phyloP scores from a whole-genome alignment of 1,140 invertebrate species.

The Bradynema listronoti region DNA sequence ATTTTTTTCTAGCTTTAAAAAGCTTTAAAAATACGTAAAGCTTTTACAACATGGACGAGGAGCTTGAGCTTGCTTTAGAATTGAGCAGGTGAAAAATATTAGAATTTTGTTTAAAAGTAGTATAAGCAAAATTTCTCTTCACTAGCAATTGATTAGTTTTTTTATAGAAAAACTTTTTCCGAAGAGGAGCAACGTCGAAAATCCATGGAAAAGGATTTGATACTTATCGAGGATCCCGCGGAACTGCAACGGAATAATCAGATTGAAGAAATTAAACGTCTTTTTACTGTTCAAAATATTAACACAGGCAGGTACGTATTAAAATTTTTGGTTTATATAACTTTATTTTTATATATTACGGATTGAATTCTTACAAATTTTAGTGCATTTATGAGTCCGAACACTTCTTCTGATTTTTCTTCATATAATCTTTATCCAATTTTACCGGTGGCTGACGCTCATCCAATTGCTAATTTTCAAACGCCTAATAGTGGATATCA shows the following conservation, averaged over 20 bases:
- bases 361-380: neutral
- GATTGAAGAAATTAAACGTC: conserved; percentile 32
- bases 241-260: conserved; percentile 20
- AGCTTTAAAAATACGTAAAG: neutral
- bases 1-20: no score
- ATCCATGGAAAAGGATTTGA: conserved; percentile 22
- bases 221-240: conserved; percentile 25
- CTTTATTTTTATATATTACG: neutral
- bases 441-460: neutral
- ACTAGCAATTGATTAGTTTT: neutral
- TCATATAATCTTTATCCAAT: conserved; percentile 8
- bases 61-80: conserved; percentile 27
- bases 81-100: conserved; percentile 26
- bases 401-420: conserved; percentile 4
- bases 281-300: conserved; percentile 9
- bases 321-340: conserved; percentile 3
- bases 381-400: no score
- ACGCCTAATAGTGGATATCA: neutral
- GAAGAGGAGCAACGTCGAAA: conserved; percentile 19
- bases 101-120: neutral
- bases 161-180: conserved; percentile 14
- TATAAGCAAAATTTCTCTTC: neutral
- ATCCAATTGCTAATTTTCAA: neutral
- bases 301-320: neutral
- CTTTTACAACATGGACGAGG: conserved; percentile 1